Conservation (phyloP, 2,888 invertebrate species). For the Ommatoiulus sabulosus region DNA sequence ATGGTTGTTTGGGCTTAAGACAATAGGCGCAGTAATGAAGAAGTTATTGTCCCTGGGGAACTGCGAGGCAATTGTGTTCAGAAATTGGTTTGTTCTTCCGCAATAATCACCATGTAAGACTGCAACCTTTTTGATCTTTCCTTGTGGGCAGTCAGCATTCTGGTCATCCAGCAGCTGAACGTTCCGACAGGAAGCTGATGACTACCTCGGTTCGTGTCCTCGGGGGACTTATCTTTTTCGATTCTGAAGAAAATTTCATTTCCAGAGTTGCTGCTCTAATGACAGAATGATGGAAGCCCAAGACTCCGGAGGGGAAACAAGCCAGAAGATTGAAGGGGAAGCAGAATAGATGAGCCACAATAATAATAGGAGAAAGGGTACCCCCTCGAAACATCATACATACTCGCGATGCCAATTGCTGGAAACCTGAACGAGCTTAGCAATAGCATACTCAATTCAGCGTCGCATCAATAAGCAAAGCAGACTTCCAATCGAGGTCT, state of each 20-base stretch:
- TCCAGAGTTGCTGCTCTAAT: conserved; percentile 55
- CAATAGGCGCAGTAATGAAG: conserved; percentile 38
- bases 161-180: conserved; percentile 5
- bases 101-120: conserved; percentile 43
- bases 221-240: conserved; percentile 54
- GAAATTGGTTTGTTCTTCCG: conserved; percentile 40
- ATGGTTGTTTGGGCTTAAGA: conserved; percentile 40
- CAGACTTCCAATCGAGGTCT: conserved; percentile 14
- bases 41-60: conserved; percentile 33
- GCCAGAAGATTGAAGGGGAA: conserved; percentile 45
- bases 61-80: neutral
- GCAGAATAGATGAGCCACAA: conserved; percentile 24
- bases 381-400: neutral
- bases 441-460: neutral
- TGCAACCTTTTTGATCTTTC: conserved; percentile 40
- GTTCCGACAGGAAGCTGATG: conserved; percentile 49
- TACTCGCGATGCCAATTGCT: neutral
- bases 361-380: neutral
- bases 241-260: conserved; percentile 56
- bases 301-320: conserved; percentile 31
- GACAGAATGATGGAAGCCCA: conserved; percentile 54
- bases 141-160: conserved; percentile 21
- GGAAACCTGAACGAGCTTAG: neutral
- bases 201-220: conserved; percentile 48
- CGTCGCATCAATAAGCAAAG: neutral